Evolutionary conservation across 1,140 invertebrate species (phyloP), one percentile per base, ranked within the genome.

Genomic region (Spodoptera frugiperda): DNA sequence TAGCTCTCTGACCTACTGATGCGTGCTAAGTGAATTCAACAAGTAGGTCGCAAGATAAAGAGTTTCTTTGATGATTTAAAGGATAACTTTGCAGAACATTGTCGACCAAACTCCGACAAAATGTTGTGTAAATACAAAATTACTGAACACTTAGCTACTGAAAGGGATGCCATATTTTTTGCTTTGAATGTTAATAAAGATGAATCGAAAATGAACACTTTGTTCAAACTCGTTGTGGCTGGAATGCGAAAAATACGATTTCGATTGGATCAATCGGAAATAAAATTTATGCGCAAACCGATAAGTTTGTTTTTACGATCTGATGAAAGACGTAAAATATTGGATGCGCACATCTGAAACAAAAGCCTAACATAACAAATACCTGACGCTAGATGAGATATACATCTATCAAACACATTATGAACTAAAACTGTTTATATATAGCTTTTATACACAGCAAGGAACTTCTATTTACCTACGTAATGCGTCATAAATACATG

Each of bases 221-320:
- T 21, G 21, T 25, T 57, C 19, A 15, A 33, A 59, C 15, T 39
- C 9, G 33, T 63, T 46, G 39, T 46, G 55, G 12, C 12, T 63
- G 59, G 39, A 63, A 44, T 63, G 10, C 25, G 39, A 63, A 63
- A 61, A 44, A 46, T 46, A 63, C n/a, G 30, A 59, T 59, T 59
- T 30, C 25, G 10, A 59, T 25, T 14, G 25, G 55, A 59, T 59
- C 21, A 59, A 33, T 39, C 30, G 33, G 9, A 17, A 65, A 19
- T 44, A 39, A 39, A 39, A 39, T 65, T 48, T 46, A 65, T 65
- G 33, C 61, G 33, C 17, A 65, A 61, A 48, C 44, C 61, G 17
- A 65, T 65, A 65, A 65, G 61, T 48, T 33, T 17, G 39, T 19
- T 65, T 65, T 65, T 65, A 65, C 61, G 61, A 65, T 2, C 15